These are phyloP conservation scores for Chirona hameri DNA, from an alignment of 2,888 invertebrate genomes.

Conservation along the genomic window DNA sequence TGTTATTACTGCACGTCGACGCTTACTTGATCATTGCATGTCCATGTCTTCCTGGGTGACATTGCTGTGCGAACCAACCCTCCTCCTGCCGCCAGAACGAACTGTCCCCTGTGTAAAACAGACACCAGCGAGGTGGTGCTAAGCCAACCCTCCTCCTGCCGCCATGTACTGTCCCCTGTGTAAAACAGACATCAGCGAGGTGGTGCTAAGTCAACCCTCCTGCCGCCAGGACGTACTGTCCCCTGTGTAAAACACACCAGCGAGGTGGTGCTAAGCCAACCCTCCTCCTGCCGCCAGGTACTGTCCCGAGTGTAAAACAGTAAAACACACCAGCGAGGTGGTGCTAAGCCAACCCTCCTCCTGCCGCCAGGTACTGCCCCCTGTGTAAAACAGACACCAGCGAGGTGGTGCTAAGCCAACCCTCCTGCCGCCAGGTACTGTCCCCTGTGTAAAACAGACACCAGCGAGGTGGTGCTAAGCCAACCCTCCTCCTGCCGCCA, in stretches of 20 bases:
- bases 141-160: slow-evolving; percentile 32
- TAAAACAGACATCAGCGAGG: slow-evolving; percentile 66
- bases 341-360: slow-evolving; percentile 52
- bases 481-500: slow-evolving; percentile 42
- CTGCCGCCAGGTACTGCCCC: slow-evolving; percentile 64
- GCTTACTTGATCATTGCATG: too few relatives aligned
- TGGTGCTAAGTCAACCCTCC: slow-evolving; percentile 56
- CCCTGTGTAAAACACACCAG: slow-evolving; percentile 67
- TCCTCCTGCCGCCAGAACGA: slow-evolving; percentile 54
- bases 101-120: slow-evolving; percentile 70
- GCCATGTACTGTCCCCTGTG: slow-evolving; percentile 71
- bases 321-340: slow-evolving; percentile 66
- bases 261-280: slow-evolving; percentile 63
- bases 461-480: slow-evolving; percentile 67
- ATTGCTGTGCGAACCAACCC: too few relatives aligned
- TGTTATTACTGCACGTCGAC: too few relatives aligned
- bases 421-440: slow-evolving; percentile 60
- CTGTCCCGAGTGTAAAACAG: slow-evolving; percentile 70
- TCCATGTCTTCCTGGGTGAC: too few relatives aligned
- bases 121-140: slow-evolving; percentile 69
- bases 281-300: slow-evolving; percentile 54
- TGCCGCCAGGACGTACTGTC: slow-evolving; percentile 65
- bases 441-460: slow-evolving; percentile 68
- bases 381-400: slow-evolving; percentile 68
- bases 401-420: slow-evolving; percentile 63